Conservation (phyloP, 2,113 vertebrate genomes). For the Cisticola juncidis region DNA sequence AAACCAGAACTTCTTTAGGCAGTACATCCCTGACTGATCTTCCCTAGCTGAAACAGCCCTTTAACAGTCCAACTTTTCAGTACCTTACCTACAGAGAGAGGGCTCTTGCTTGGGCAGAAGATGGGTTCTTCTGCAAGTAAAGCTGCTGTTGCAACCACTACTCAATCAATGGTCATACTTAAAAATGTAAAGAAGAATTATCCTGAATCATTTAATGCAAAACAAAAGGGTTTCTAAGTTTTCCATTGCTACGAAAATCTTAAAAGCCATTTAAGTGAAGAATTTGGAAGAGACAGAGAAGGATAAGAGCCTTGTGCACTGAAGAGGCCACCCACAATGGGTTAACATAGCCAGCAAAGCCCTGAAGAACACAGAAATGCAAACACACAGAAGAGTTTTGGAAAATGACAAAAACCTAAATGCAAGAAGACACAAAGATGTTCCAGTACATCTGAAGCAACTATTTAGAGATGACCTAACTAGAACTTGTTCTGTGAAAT, state of each 20-base stretch:
- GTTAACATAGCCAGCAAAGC: neutral
- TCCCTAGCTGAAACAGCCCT: neutral
- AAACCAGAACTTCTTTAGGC: neutral
- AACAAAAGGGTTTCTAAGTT: neutral
- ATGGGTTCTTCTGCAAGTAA: neutral
- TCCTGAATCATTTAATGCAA: neutral
- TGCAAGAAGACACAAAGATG: neutral
- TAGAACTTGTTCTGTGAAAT: neutral
- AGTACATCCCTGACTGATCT: neutral
- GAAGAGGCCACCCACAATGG: neutral
- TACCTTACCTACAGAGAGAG: neutral
- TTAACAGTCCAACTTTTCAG: neutral
- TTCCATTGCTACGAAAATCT: neutral
- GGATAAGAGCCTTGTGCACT: neutral
- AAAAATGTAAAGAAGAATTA: neutral
- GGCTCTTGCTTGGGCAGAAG: neutral
- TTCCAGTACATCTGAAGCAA: neutral
- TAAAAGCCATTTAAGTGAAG: neutral
- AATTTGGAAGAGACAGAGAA: neutral
- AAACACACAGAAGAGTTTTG: neutral
- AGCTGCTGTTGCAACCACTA: neutral
- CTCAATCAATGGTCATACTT: neutral
- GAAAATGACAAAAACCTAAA: neutral
- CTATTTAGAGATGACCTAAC: neutral
- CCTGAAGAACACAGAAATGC: neutral